Evolutionary conservation across 2,797 vertebrate species (phyloP).

Genomic region (Gymnodraco acuticeps): DNA sequence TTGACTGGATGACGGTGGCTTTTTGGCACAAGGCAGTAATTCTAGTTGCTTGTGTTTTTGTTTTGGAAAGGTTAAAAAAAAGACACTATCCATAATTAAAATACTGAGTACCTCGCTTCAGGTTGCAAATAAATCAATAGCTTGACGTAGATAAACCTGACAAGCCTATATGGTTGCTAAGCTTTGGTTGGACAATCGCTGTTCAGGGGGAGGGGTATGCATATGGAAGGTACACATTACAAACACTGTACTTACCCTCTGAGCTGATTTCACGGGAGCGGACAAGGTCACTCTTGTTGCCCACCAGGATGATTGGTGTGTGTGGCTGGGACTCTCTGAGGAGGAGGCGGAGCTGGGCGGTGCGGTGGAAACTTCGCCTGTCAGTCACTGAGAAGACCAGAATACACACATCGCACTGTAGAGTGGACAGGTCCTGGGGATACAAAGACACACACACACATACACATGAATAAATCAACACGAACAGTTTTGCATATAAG

Average conservation of each 20-base stretch:
- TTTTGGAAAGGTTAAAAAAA: not conserved
- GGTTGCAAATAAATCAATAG: not conserved
- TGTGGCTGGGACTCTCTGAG: constrained; percentile 88
- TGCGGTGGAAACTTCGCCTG: constrained; percentile 90
- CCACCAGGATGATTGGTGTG: constrained; percentile 92
- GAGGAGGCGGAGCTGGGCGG: constrained; percentile 89
- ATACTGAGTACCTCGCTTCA: not conserved
- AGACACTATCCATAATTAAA: not conserved
- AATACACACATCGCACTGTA: constrained; percentile 91
- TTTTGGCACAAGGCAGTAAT: no score
- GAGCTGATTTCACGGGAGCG: constrained; percentile 91
- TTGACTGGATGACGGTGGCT: no score
- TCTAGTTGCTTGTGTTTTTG: not conserved
- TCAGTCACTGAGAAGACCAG: constrained; percentile 95
- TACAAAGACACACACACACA: constrained; percentile 44
- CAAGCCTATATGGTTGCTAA: not conserved
- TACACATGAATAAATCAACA: constrained; percentile 49
- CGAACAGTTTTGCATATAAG: not conserved
- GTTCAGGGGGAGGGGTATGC: not conserved
- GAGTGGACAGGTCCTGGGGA: constrained; percentile 87
- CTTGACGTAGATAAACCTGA: not conserved
- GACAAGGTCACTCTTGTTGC: constrained; percentile 95
- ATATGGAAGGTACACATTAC: constrained; percentile 2
- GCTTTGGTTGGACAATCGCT: not conserved
- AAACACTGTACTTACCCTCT: constrained; percentile 83